phyloP scores from a whole-genome alignment of 2,797 vertebrate species.

The Jordanella pulchra region DNA sequence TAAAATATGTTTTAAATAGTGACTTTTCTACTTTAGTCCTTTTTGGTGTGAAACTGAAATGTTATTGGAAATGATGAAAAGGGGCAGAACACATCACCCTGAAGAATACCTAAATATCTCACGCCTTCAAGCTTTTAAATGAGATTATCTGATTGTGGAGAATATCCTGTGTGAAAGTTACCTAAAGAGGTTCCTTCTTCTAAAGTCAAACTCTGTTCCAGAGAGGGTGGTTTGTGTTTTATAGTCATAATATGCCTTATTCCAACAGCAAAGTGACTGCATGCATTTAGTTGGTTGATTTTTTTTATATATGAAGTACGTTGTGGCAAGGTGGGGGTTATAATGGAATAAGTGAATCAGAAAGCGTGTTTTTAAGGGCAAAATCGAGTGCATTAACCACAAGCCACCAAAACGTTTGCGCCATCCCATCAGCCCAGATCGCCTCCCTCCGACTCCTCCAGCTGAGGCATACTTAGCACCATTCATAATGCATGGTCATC shows the following conservation, averaged over 20 bases:
- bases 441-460: conserved; percentile 72
- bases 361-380: conserved; percentile 54
- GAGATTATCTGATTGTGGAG: not conserved
- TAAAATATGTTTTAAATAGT: not conserved
- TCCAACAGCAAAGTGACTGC: conserved; percentile 12
- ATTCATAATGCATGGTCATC: conserved; percentile 82
- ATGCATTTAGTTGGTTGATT: conserved; percentile 39
- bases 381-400: conserved; percentile 68
- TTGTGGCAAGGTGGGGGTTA: conserved; percentile 32
- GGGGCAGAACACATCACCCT: not conserved
- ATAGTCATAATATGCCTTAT: conserved; percentile 18
- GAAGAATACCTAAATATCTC: not conserved
- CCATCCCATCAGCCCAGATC: conserved; percentile 67
- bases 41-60: not conserved
- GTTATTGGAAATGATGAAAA: not conserved
- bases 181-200: conserved; percentile 18
- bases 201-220: conserved; percentile 5
- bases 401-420: conserved; percentile 59
- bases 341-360: conserved; percentile 37
- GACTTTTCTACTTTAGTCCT: not conserved
- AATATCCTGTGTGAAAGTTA: conserved; percentile 19
- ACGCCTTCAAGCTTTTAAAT: not conserved
- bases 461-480: conserved; percentile 76
- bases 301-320: conserved; percentile 43
- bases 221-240: conserved; percentile 12